Evolutionary conservation across 2,113 vertebrate genomes (phyloP).

Genomic region (Upupa epops): DNA sequence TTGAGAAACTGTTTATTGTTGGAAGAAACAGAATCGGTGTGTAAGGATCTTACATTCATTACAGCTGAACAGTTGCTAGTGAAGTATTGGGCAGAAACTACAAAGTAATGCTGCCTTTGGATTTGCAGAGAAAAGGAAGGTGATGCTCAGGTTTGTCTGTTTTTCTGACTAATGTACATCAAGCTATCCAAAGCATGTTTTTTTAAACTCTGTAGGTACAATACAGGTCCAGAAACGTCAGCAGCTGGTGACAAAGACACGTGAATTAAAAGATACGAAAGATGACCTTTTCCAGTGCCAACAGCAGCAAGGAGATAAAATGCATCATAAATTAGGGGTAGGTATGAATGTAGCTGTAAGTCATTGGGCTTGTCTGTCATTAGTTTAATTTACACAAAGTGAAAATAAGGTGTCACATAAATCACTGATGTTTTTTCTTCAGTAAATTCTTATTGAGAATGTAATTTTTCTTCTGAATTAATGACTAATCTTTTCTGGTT

Average conservation of each 20-base stretch:
- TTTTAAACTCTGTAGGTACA: slow-evolving; percentile 77
- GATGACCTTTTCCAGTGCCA: slow-evolving; percentile 76
- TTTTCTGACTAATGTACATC: background rate
- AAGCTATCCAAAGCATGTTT: background rate
- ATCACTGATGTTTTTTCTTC: background rate
- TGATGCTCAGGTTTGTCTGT: background rate
- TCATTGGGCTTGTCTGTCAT: background rate
- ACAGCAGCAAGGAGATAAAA: slow-evolving; percentile 65
- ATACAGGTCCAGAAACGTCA: slow-evolving; percentile 85
- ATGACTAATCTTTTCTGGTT: background rate
- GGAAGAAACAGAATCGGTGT: background rate
- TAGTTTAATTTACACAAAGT: background rate
- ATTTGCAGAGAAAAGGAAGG: background rate
- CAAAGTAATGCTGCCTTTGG: background rate
- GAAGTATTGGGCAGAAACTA: background rate
- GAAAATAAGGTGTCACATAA: background rate
- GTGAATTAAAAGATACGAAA: slow-evolving; percentile 71
- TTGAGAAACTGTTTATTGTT: background rate
- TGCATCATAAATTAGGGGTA: slow-evolving; percentile 71
- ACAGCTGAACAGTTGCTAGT: background rate
- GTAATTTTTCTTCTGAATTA: background rate
- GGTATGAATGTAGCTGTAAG: background rate
- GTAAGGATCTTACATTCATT: background rate
- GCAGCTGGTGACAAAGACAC: slow-evolving; percentile 76
- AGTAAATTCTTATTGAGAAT: background rate